phyloP scores from a whole-genome alignment of 2,888 invertebrate genomes.

The Tipula vernalis region DNA sequence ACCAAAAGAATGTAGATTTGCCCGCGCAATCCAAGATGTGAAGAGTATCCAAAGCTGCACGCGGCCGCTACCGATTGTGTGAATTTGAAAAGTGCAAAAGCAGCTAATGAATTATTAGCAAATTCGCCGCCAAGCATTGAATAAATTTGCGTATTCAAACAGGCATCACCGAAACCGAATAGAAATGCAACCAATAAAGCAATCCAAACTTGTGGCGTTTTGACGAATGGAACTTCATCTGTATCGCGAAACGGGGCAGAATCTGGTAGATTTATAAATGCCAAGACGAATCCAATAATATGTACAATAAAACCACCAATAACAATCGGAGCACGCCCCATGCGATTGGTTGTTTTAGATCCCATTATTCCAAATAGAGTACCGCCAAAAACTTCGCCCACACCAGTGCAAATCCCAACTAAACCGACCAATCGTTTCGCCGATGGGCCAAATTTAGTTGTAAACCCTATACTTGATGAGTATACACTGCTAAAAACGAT shows the following conservation, averaged over 20 bases:
- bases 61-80: conserved; percentile 82
- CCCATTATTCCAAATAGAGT: conserved; percentile 87
- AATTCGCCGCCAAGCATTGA: conserved; percentile 83
- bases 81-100: conserved; percentile 96
- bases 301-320: conserved; percentile 80
- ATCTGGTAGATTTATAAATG: conserved; percentile 80
- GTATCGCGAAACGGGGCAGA: conserved; percentile 62
- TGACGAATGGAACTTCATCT: conserved; percentile 32
- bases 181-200: conserved; percentile 86
- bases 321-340: conserved; percentile 85
- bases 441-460: conserved; percentile 56
- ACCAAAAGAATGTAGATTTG: conserved; percentile 60
- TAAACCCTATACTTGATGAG: conserved; percentile 84
- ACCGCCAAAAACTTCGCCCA: conserved; percentile 90
- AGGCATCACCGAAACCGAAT: conserved; percentile 93
- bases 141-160: conserved; percentile 93
- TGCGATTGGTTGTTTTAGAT: conserved; percentile 56
- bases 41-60: conserved; percentile 71
- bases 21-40: conserved; percentile 51
- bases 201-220: conserved; percentile 30
- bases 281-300: conserved; percentile 65
- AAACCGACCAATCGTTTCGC: conserved; percentile 81
- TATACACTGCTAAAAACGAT: conserved; percentile 96
- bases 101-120: conserved; percentile 81
- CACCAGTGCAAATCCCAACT: conserved; percentile 86